Evolutionary conservation across 1,140 invertebrate genomes (phyloP).

Genomic region (Heliconius hewitsoni): DNA sequence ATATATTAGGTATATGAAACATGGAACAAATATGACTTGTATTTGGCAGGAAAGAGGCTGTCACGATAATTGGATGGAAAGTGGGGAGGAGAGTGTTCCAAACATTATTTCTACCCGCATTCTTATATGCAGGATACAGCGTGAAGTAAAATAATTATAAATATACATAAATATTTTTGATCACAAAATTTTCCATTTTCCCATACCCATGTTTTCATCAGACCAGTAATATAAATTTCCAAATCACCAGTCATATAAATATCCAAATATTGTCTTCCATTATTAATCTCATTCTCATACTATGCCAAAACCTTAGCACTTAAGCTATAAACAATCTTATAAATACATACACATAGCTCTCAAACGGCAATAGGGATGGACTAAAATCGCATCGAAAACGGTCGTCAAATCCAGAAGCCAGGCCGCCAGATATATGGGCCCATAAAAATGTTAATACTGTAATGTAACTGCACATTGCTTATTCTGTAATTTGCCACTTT

Average conservation of each 20-base stretch:
- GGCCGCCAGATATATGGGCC: constrained; percentile 66
- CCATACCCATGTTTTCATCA: neutral
- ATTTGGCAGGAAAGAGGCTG: too few relatives aligned
- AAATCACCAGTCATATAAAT: neutral
- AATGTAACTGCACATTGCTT: constrained; percentile 76
- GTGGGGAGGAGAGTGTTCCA: too few relatives aligned
- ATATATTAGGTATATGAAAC: too few relatives aligned
- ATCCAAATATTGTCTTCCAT: neutral
- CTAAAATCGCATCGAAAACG: constrained; percentile 59
- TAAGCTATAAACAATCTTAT: neutral
- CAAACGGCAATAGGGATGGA: constrained; percentile 47
- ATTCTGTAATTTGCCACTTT: constrained; percentile 74
- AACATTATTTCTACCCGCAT: too few relatives aligned
- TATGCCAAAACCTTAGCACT: neutral
- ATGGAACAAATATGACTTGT: too few relatives aligned
- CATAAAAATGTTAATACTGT: constrained; percentile 79
- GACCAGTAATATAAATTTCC: neutral
- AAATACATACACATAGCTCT: neutral
- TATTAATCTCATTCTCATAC: neutral
- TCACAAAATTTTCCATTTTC: too few relatives aligned
- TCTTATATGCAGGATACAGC: too few relatives aligned
- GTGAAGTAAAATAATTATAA: too few relatives aligned
- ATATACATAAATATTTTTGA: too few relatives aligned
- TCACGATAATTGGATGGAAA: too few relatives aligned
- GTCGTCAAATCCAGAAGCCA: constrained; percentile 67